phyloP scores from a whole-genome alignment of 2,113 vertebrate genomes.

The Perca schrenkii region DNA sequence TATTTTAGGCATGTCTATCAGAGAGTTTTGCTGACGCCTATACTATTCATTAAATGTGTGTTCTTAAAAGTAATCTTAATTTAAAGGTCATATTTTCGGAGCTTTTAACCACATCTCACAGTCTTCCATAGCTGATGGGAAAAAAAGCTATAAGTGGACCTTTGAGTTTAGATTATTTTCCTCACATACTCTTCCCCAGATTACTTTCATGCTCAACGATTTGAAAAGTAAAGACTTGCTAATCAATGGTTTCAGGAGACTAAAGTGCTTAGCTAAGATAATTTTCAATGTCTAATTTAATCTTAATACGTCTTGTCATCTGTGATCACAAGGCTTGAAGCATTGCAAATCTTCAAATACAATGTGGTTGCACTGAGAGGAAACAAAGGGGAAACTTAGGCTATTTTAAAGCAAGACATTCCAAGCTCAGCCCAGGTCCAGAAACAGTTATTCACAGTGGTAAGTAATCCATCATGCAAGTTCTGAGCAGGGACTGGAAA shows the following conservation, averaged over 20 bases:
- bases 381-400: conserved; percentile 6
- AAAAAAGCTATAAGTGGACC: background rate
- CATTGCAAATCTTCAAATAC: conserved; percentile 3
- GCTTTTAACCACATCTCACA: background rate
- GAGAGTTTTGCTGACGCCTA: background rate
- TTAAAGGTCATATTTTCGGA: background rate
- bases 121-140: background rate
- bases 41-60: background rate
- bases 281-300: background rate
- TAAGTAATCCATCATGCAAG: conserved; percentile 18
- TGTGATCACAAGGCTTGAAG: background rate
- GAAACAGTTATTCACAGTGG: background rate
- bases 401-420: background rate
- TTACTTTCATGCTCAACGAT: background rate
- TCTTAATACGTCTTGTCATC: background rate
- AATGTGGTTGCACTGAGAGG: background rate
- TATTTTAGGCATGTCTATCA: background rate
- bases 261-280: background rate
- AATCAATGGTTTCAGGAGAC: background rate
- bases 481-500: conserved; percentile 23
- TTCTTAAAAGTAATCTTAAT: background rate
- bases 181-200: background rate
- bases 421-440: background rate
- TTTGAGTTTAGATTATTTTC: background rate
- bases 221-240: background rate